Percentiles rank a stretch among this genome's conserved stretches.
Conservation (phyloP, 2,113 vertebrate genomes). For the Tautogolabrus adspersus region DNA sequence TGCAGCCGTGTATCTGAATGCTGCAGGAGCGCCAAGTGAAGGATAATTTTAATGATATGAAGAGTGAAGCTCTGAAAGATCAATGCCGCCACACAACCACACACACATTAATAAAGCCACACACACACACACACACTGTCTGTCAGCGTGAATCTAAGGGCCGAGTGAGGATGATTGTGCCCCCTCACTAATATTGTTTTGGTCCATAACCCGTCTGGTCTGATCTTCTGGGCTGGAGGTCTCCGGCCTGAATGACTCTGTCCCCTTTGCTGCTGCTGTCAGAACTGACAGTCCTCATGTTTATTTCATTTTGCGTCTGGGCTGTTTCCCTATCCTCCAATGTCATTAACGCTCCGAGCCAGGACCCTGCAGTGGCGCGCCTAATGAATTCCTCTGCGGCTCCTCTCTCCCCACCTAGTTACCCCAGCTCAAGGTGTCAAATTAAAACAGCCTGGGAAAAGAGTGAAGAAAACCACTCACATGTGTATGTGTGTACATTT, state of each 20-base stretch:
- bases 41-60: slow-evolving; percentile 77
- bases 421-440: slow-evolving; percentile 98
- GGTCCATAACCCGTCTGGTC: slow-evolving; percentile 84
- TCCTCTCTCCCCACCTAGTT: slow-evolving; percentile 87
- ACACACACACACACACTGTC: slow-evolving; percentile 26
- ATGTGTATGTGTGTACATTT: slow-evolving; percentile 53
- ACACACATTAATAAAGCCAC: slow-evolving; percentile 19
- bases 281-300: slow-evolving; percentile 97
- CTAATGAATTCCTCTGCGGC: slow-evolving; percentile 99
- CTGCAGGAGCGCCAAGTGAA: slow-evolving; percentile 65
- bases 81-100: slow-evolving; percentile 45
- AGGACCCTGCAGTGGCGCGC: slow-evolving; percentile 91
- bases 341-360: slow-evolving; percentile 95
- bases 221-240: slow-evolving; percentile 88
- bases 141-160: slow-evolving; percentile 58
- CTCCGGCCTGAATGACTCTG: slow-evolving; percentile 89
- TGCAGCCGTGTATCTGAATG: slow-evolving; percentile 75
- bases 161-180: slow-evolving; percentile 53
- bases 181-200: slow-evolving; percentile 67
- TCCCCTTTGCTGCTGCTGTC: slow-evolving; percentile 88
- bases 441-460: slow-evolving; percentile 91
- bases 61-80: slow-evolving; percentile 65
- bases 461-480: slow-evolving; percentile 31
- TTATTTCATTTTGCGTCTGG: slow-evolving; percentile 95
- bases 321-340: slow-evolving; percentile 94